Evolutionary conservation across 2,113 vertebrate genomes (phyloP).

Genomic region (Hippolais icterina): DNA sequence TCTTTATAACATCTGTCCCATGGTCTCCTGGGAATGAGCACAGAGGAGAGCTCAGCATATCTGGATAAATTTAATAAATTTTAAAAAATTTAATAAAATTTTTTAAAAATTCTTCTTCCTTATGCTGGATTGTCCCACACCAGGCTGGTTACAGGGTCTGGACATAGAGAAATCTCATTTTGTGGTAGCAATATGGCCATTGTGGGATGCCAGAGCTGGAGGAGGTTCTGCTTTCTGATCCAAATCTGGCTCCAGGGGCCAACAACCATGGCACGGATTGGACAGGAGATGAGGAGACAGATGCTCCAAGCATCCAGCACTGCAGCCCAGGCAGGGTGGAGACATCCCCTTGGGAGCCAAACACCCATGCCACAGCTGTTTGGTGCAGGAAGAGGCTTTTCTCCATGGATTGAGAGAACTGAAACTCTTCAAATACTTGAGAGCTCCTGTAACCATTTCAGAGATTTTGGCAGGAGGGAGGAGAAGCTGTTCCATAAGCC

Average conservation of each 20-base stretch:
- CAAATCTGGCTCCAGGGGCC: not conserved
- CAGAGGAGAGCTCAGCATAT: not conserved
- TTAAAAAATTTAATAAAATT: too few species aligned
- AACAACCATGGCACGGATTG: fast-evolving
- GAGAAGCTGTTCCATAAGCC: not conserved
- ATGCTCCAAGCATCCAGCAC: not conserved
- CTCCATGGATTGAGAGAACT: fast-evolving
- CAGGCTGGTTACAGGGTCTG: not conserved
- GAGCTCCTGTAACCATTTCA: not conserved
- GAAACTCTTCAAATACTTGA: not conserved
- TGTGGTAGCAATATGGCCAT: fast-evolving
- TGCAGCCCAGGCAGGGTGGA: not conserved
- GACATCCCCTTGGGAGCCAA: not conserved
- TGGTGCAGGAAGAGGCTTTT: not conserved
- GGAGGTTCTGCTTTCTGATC: not conserved
- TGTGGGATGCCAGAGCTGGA: not conserved
- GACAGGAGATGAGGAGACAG: not conserved
- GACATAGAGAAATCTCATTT: not conserved
- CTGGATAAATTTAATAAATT: too few species aligned
- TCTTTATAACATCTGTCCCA: not conserved
- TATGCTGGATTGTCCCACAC: not conserved
- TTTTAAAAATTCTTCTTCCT: not conserved
- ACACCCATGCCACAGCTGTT: fast-evolving
- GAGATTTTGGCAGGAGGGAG: not conserved
- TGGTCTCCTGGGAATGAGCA: not conserved